Evolutionary conservation across 2,888 invertebrate genomes (phyloP), one percentile per base, ranked within the genome.

Genomic region (Phortica magna): DNA sequence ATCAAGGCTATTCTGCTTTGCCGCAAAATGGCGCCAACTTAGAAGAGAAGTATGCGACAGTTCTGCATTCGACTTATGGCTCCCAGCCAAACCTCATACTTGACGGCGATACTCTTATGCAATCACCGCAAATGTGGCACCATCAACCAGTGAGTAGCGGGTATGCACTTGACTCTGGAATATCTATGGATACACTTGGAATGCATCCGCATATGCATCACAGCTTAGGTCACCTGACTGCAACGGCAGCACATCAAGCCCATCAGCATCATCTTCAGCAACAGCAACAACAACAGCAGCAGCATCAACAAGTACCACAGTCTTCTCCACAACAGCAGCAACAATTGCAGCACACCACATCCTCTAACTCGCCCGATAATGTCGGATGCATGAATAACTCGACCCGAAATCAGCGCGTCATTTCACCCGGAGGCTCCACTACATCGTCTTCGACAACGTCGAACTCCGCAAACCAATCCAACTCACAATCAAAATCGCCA

Each of bases 41-140:
- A 64, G 88, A 90, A 76, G 92, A 91, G 57, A 92, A 92, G 74
- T 92, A 81, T 91, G 93, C 94, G 76, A 92, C 93, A 76, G 91
- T 93, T 57, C 93, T 94, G 79, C 94, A 95, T 12, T 92, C 93
- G 41, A 94, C 94, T 72, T 93, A 94, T 73, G 93, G 92, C 5
- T 78, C 83, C 19, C 72, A 80, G 2, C 78, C 82, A 1, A 79
- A 84, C 0, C 67, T 90, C 48, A 75, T 91, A 76, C 81, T 89
- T 57, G 90, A 91, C 71, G 43, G 17, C 19, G 91, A 92, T 72
- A 82, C 88, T 9, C 83, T 91, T 74, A 84, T 91, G 87, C 91
- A 90, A 78, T 82, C 88, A 74, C 84, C 90, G 14, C 88, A 89
- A 48, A 90, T 89, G 81, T 83, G 91, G 79, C 91, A 91, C 75